Percentiles rank a stretch among this genome's conserved stretches.
These are phyloP conservation scores for Solenodon paradoxus DNA, from an alignment of 2,113 vertebrate genomes.

Conservation along the genomic window DNA sequence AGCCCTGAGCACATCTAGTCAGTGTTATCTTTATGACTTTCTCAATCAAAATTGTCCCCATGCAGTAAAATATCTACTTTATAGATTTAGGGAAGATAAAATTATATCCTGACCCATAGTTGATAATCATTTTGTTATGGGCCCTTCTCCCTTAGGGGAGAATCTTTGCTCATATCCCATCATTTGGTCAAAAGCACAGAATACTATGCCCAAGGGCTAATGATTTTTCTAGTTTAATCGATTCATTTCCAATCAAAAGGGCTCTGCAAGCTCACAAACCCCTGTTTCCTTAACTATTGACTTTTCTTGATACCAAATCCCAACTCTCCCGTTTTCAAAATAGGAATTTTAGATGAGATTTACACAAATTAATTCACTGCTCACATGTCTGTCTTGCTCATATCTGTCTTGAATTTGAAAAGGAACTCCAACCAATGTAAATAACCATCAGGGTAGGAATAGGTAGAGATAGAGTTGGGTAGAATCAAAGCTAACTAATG, in stretches of 20 bases:
- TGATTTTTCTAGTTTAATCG: not conserved
- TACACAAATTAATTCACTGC: not conserved
- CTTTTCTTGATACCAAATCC: not conserved
- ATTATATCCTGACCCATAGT: not conserved
- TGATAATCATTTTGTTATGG: not conserved
- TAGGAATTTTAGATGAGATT: not conserved
- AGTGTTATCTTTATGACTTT: not conserved
- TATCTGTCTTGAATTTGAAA: not conserved
- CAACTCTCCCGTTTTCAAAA: not conserved
- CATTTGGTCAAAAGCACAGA: not conserved
- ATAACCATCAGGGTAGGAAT: not conserved
- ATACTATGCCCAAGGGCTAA: not conserved
- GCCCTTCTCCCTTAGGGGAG: not conserved
- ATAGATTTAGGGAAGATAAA: not conserved
- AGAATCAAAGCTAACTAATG: not conserved
- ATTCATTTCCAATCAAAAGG: not conserved
- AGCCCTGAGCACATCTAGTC: too few species aligned
- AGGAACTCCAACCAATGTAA: not conserved
- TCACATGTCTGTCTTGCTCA: not conserved
- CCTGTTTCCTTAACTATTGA: not conserved
- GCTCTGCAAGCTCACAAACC: not conserved
- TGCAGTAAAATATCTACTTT: not conserved
- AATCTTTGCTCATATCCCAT: not conserved
- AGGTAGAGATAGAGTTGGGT: not conserved
- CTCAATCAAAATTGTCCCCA: not conserved